Evolutionary conservation across 2,888 invertebrate genomes (phyloP).

Genomic region (Coleophora flavipennella): DNA sequence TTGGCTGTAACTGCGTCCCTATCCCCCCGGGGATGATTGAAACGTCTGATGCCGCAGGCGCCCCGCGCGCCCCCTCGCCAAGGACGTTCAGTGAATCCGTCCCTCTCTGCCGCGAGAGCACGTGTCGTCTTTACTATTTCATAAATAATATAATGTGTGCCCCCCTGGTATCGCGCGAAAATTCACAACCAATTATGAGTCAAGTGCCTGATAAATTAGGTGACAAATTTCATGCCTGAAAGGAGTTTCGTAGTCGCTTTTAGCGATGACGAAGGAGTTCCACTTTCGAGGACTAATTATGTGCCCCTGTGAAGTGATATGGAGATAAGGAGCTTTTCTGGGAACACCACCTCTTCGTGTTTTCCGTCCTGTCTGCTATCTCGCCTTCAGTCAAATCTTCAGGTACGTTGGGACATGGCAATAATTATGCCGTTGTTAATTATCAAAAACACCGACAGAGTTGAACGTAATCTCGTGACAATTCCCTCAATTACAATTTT

Average conservation of each 20-base stretch:
- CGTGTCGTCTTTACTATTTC: slow-evolving; percentile 70
- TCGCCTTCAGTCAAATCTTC: slow-evolving; percentile 45
- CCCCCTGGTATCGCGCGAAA: slow-evolving; percentile 65
- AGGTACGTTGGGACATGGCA: slow-evolving; percentile 34
- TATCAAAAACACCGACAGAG: background rate
- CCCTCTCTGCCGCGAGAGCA: slow-evolving; percentile 72
- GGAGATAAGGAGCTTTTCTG: slow-evolving; percentile 58
- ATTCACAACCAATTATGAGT: slow-evolving; percentile 69
- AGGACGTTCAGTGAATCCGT: slow-evolving; percentile 74
- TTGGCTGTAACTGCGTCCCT: slow-evolving; percentile 33
- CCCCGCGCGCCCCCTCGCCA: slow-evolving; percentile 68
- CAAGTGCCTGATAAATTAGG: slow-evolving; percentile 67
- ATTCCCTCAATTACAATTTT: too few species aligned
- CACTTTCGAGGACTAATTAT: slow-evolving; percentile 55
- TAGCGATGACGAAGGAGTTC: slow-evolving; percentile 51
- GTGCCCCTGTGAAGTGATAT: slow-evolving; percentile 60
- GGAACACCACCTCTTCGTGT: slow-evolving; percentile 54
- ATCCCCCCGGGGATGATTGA: slow-evolving; percentile 68
- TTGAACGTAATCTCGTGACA: too few species aligned
- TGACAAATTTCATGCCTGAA: slow-evolving; percentile 63
- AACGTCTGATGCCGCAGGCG: slow-evolving; percentile 73
- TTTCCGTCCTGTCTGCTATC: slow-evolving; percentile 60
- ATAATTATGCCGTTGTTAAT: background rate
- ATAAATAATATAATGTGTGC: slow-evolving; percentile 69
- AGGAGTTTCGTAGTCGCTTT: slow-evolving; percentile 49